Conservation (phyloP, 2,888 invertebrate species). For the Polylopha cassiicola region DNA sequence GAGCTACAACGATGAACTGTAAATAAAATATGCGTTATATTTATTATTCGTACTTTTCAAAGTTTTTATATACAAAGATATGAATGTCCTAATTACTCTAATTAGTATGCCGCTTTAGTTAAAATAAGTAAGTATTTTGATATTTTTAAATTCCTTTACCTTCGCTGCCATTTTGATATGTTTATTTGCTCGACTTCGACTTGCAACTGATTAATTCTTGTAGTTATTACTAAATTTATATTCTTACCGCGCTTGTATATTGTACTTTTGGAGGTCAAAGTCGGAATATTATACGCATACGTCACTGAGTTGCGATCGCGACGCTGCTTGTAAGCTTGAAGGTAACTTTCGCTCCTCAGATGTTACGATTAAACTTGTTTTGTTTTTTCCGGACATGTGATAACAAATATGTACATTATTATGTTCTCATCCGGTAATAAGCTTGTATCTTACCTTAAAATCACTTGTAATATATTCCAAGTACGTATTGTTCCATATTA, state of each 20-base stretch:
- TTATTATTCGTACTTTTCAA: neutral
- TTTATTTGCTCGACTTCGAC: slow-evolving; percentile 22
- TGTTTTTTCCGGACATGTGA: neutral
- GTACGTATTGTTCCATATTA: no score
- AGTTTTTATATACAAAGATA: no score
- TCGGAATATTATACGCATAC: slow-evolving; percentile 17
- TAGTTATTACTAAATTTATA: slow-evolving; percentile 24
- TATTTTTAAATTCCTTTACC: slow-evolving; percentile 11
- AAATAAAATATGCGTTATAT: slow-evolving; percentile 31
- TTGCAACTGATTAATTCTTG: slow-evolving; percentile 21
- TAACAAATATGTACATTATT: neutral
- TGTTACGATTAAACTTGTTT: no score
- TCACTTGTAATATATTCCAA: no score
- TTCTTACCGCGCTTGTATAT: slow-evolving; percentile 7
- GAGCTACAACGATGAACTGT: slow-evolving; percentile 50
- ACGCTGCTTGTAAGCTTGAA: neutral
- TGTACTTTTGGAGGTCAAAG: slow-evolving; percentile 21
- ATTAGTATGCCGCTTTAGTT: neutral
- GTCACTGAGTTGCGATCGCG: slow-evolving; percentile 12
- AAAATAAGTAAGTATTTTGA: slow-evolving; percentile 2
- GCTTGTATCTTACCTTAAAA: no score
- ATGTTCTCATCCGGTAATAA: no score
- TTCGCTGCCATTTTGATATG: slow-evolving; percentile 23
- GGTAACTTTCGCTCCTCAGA: slow-evolving; percentile 10
- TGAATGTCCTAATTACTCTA: no score